These are phyloP conservation scores for Gorsachius magnificus DNA, from an alignment of 2,797 vertebrate genomes.

Conservation along the genomic window DNA sequence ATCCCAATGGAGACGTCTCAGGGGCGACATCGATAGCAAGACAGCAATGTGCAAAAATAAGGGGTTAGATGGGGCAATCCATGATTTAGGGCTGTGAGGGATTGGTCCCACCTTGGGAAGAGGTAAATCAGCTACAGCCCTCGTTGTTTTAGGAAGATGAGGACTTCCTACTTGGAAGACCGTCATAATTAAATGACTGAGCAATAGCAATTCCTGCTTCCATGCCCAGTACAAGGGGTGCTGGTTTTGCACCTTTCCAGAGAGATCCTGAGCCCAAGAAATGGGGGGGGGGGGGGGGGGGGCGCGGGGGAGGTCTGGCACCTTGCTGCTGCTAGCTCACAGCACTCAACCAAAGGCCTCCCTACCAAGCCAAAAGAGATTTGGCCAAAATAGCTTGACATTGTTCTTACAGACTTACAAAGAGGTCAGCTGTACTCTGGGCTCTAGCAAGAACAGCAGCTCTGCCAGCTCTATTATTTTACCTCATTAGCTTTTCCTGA, in stretches of 20 bases:
- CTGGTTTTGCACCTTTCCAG: neutral
- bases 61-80: accelerated
- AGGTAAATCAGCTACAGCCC: neutral
- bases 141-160: neutral
- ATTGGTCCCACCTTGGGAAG: neutral
- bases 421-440: neutral
- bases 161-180: neutral
- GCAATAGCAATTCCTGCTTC: neutral
- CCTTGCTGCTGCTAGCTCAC: neutral
- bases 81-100: neutral
- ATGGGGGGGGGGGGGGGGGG: neutral
- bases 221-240: accelerated
- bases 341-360: neutral
- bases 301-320: neutral
- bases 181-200: neutral
- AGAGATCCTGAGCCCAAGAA: neutral
- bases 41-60: neutral
- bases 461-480: slow-evolving; percentile 3
- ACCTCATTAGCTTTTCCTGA: slow-evolving; percentile 9
- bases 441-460: neutral
- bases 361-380: neutral
- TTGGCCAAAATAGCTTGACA: neutral
- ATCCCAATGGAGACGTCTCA: accelerated
- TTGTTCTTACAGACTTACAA: neutral
- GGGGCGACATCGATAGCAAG: accelerated